These are phyloP conservation scores for Diaphora mendica DNA, from an alignment of 2,888 invertebrate species.

Conservation along the genomic window DNA sequence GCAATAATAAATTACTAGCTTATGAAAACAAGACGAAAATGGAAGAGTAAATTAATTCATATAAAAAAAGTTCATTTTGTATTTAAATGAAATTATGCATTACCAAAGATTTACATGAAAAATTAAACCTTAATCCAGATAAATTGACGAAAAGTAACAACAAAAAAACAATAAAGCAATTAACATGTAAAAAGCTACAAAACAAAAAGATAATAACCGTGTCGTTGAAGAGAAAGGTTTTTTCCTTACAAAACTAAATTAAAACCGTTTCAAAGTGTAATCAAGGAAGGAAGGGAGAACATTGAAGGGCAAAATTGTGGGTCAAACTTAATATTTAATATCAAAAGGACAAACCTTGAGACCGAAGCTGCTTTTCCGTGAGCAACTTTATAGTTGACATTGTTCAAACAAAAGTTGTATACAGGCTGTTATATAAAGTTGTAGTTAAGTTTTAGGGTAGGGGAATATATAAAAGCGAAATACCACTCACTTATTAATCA, in stretches of 20 bases:
- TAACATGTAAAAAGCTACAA: not conserved
- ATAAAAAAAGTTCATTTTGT: too few relatives aligned
- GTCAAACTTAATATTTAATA: conserved; percentile 30
- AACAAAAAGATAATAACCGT: not conserved
- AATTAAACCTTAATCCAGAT: not conserved
- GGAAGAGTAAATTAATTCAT: too few relatives aligned
- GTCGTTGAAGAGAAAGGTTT: not conserved
- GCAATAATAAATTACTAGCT: too few relatives aligned
- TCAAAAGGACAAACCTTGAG: conserved; percentile 14
- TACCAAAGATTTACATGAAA: not conserved
- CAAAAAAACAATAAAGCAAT: conserved; percentile 2
- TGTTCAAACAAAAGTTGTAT: not conserved
- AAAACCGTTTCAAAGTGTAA: conserved; percentile 25
- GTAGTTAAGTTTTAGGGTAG: not conserved
- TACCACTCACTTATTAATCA: too few relatives aligned
- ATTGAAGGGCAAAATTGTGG: conserved; percentile 20
- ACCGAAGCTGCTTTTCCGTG: not conserved
- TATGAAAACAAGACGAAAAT: too few relatives aligned
- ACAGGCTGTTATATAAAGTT: not conserved
- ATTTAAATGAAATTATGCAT: not conserved
- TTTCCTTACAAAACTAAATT: conserved; percentile 12
- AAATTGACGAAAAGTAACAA: not conserved
- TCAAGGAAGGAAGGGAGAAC: conserved; percentile 17
- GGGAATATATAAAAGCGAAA: too few relatives aligned
- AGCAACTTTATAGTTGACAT: not conserved